Conservation (phyloP, 1,140 invertebrate species). For the Dendrolimus kikuchii region DNA sequence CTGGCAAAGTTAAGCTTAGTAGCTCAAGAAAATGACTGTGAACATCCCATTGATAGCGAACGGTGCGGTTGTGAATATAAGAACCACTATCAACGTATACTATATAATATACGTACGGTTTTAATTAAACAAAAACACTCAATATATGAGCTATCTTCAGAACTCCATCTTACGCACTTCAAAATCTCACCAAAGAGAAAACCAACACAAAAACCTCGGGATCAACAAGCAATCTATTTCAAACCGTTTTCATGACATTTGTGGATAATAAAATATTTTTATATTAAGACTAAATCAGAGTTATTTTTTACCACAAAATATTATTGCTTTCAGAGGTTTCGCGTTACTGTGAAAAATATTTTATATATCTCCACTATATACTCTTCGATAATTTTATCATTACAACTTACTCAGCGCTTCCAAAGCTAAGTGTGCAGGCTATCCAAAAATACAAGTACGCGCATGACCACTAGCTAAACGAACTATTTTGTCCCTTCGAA, state of each 20-base stretch:
- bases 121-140: too few species aligned
- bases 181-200: constrained; percentile 5
- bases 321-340: constrained; percentile 65
- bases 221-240: constrained; percentile 59
- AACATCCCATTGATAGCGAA: too few species aligned
- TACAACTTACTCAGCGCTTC: constrained; percentile 38
- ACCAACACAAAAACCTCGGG: constrained; percentile 43
- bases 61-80: too few species aligned
- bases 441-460: constrained; percentile 61
- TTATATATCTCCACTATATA: constrained; percentile 24
- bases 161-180: too few species aligned
- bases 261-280: constrained; percentile 66
- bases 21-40: too few species aligned
- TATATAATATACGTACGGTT: too few species aligned
- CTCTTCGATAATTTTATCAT: constrained; percentile 26
- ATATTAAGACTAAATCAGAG: constrained; percentile 47
- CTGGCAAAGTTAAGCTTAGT: too few species aligned
- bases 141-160: too few species aligned
- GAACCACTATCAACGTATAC: too few species aligned
- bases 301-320: constrained; percentile 62
- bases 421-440: constrained; percentile 62
- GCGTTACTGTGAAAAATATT: constrained; percentile 62
- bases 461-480: constrained; percentile 69
- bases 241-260: constrained; percentile 51
- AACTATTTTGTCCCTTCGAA: constrained; percentile 42